Evolutionary conservation across 2,888 invertebrate species (phyloP).

Genomic region (Sialis lutaria): DNA sequence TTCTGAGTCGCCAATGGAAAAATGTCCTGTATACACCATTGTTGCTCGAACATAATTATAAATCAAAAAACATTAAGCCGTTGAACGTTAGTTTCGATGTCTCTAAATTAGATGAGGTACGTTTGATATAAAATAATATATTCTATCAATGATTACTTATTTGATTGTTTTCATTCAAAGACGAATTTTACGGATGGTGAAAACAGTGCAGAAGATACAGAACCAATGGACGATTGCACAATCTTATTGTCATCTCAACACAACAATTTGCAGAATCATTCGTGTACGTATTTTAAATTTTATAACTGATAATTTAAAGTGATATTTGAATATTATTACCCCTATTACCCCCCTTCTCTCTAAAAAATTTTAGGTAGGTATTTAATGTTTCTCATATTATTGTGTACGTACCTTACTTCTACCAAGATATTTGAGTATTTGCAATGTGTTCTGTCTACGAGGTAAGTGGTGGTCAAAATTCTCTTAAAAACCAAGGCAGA

Average conservation of each 20-base stretch:
- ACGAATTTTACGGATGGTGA: slow-evolving; percentile 36
- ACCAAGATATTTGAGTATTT: no score
- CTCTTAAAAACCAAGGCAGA: no score
- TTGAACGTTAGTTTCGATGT: slow-evolving; percentile 80
- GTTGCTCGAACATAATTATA: slow-evolving; percentile 75
- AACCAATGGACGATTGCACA: slow-evolving; percentile 56
- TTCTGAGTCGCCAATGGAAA: slow-evolving; percentile 92
- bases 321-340: no score
- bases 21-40: slow-evolving; percentile 87
- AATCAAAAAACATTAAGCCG: slow-evolving; percentile 64
- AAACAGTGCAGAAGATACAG: slow-evolving; percentile 40
- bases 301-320: no score
- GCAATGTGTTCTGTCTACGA: no score
- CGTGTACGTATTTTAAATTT: no score
- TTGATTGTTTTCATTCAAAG: background rate
- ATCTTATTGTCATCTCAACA: slow-evolving; percentile 39
- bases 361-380: no score
- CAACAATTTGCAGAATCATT: slow-evolving; percentile 5
- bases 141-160: background rate
- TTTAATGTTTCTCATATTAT: no score
- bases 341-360: no score
- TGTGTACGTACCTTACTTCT: no score
- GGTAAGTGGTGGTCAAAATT: no score
- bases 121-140: slow-evolving; percentile 5
- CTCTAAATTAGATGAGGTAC: slow-evolving; percentile 66